Percentiles rank a stretch among this genome's conserved stretches.
phyloP scores from a whole-genome alignment of 2,888 invertebrate genomes.

The Bugula neritina region DNA sequence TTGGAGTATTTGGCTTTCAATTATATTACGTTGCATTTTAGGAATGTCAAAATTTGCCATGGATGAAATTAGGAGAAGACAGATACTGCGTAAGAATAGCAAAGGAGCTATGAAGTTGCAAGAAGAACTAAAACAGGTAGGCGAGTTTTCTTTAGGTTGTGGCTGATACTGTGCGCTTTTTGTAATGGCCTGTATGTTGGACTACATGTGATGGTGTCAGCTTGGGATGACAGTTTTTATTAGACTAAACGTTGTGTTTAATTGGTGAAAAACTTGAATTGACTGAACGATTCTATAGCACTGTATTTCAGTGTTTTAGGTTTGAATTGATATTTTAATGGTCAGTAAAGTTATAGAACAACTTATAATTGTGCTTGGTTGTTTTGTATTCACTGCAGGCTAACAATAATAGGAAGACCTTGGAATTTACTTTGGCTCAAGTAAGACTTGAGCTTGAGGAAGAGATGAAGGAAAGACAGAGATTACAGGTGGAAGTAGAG shows the following conservation, averaged over 20 bases:
- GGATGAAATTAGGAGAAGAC: background rate
- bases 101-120: background rate
- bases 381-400: too few species aligned
- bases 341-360: too few species aligned
- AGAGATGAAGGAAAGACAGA: conserved; percentile 1
- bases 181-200: too few species aligned
- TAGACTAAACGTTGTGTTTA: too few species aligned
- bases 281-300: too few species aligned
- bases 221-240: too few species aligned
- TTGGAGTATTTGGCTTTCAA: background rate
- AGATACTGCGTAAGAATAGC: background rate
- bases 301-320: too few species aligned
- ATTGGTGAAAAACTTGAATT: too few species aligned
- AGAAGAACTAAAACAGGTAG: conserved; percentile 13
- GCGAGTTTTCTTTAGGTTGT: background rate
- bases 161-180: background rate
- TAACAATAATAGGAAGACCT: background rate
- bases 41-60: background rate
- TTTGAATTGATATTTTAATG: too few species aligned
- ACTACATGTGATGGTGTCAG: too few species aligned
- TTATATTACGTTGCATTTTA: too few species aligned
- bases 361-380: too few species aligned
- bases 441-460: conserved; percentile 5
- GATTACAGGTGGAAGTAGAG: background rate
- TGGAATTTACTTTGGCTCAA: background rate